Percentiles rank a stretch among this genome's conserved stretches.
These are phyloP conservation scores for Drosophila testacea DNA, from an alignment of 2,888 invertebrate genomes.

Conservation along the genomic window DNA sequence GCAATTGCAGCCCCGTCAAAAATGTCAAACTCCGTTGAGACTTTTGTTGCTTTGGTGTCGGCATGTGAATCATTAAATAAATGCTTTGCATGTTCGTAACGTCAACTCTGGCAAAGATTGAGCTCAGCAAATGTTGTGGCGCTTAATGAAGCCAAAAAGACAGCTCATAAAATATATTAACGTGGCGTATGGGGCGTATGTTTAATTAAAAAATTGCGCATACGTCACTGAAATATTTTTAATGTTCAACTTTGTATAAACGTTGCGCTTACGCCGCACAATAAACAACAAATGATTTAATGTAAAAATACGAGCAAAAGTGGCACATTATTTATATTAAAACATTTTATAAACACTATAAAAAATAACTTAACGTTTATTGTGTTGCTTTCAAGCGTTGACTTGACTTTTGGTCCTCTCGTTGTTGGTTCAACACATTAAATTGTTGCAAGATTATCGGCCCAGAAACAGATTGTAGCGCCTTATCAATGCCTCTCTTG, in stretches of 20 bases:
- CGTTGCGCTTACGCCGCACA: conserved; percentile 41
- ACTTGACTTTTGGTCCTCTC: conserved; percentile 16
- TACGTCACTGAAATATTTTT: conserved; percentile 37
- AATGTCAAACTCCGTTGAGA: conserved; percentile 52
- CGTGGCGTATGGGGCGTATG: conserved; percentile 4
- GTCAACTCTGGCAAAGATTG: conserved; percentile 12
- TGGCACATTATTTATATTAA: neutral
- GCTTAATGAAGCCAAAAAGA: conserved; percentile 44
- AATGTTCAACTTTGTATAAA: conserved; percentile 30
- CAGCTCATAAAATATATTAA: conserved; percentile 38
- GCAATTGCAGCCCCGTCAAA: conserved; percentile 72
- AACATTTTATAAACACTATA: neutral
- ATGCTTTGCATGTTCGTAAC: conserved; percentile 18
- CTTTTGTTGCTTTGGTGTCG: conserved; percentile 29
- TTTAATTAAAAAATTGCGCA: conserved; percentile 54
- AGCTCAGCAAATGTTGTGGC: conserved; percentile 9
- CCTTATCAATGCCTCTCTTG: conserved; percentile 24
- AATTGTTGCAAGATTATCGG: conserved; percentile 41
- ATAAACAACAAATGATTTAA: conserved; percentile 54
- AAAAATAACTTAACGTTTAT: neutral
- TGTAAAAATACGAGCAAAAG: conserved; percentile 20
- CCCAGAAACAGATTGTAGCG: conserved; percentile 2
- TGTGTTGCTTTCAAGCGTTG: conserved; percentile 1
- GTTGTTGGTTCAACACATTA: conserved; percentile 31
- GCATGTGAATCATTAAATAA: conserved; percentile 50